Evolutionary conservation across 2,797 vertebrate species (phyloP).

Genomic region (Salarias fasciatus): DNA sequence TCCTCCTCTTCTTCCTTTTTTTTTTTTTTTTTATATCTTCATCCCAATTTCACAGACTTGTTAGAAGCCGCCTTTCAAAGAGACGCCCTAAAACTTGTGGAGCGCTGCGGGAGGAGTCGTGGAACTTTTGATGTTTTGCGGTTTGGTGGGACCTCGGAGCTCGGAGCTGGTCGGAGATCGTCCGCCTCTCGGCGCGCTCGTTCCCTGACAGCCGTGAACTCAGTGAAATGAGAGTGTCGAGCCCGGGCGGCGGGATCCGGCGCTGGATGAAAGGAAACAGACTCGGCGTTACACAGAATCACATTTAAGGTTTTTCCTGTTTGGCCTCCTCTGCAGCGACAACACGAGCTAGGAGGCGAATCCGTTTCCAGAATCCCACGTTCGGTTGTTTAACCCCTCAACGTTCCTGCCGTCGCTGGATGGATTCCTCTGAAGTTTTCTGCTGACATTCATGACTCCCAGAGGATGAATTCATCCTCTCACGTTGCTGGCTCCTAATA

Average conservation of each 20-base stretch:
- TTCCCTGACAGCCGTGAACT: neutral
- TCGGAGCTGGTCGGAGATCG: neutral
- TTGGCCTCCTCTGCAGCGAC: neutral
- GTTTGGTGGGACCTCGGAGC: constrained; percentile 19
- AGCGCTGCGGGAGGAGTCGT: constrained; percentile 14
- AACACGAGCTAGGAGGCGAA: neutral
- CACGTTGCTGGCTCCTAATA: neutral
- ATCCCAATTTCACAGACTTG: constrained; percentile 29
- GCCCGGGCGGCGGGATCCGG: no score
- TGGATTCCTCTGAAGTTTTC: neutral
- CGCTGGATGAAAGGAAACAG: no score
- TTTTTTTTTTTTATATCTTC: constrained; percentile 28
- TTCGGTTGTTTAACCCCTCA: neutral
- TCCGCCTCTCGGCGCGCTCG: neutral
- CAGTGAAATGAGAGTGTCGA: neutral
- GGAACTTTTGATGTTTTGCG: constrained; percentile 15
- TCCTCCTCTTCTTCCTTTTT: constrained; percentile 1
- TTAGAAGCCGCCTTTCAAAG: constrained; percentile 17
- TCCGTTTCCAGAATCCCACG: neutral
- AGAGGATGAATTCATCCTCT: neutral
- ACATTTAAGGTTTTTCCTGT: no score
- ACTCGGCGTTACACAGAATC: no score
- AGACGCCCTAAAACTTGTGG: constrained; percentile 30
- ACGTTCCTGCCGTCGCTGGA: neutral
- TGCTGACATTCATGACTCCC: neutral